These are phyloP conservation scores for Ennomos fuscantarius DNA, from an alignment of 2,888 invertebrate genomes.

Conservation along the genomic window DNA sequence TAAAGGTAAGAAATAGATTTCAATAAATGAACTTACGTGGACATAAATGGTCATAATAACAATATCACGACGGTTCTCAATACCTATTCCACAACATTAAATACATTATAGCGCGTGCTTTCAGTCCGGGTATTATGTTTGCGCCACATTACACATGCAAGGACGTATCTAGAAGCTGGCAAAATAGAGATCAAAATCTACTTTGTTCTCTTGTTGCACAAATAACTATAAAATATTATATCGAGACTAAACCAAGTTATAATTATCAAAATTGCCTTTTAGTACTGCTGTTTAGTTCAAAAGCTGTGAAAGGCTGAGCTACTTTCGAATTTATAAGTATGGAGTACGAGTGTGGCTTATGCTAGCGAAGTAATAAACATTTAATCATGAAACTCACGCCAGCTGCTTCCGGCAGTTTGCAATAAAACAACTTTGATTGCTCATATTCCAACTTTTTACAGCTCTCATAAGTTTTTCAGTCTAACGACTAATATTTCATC, in stretches of 20 bases:
- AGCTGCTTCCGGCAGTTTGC: conserved; percentile 9
- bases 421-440: conserved; percentile 14
- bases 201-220: no score
- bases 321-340: no score
- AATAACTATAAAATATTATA: no score
- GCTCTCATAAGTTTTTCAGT: not conserved
- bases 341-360: not conserved
- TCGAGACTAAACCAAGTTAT: no score
- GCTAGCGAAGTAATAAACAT: conserved; percentile 10
- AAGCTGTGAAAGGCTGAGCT: no score
- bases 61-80: conserved; percentile 3
- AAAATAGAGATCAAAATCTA: conserved; percentile 1
- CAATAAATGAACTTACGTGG: conserved; percentile 14
- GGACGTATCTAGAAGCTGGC: no score
- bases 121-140: conserved; percentile 2
- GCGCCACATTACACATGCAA: not conserved
- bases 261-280: no score
- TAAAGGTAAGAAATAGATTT: conserved; percentile 17
- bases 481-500: no score
- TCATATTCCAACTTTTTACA: conserved; percentile 10
- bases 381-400: conserved; percentile 2
- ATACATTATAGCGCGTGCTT: not conserved
- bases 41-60: conserved; percentile 17
- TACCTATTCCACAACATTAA: conserved; percentile 11
- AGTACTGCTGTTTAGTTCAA: no score